Evolutionary conservation across 2,113 vertebrate genomes (phyloP), one percentile per base, ranked within the genome.

Genomic region (Pipra filicauda): DNA sequence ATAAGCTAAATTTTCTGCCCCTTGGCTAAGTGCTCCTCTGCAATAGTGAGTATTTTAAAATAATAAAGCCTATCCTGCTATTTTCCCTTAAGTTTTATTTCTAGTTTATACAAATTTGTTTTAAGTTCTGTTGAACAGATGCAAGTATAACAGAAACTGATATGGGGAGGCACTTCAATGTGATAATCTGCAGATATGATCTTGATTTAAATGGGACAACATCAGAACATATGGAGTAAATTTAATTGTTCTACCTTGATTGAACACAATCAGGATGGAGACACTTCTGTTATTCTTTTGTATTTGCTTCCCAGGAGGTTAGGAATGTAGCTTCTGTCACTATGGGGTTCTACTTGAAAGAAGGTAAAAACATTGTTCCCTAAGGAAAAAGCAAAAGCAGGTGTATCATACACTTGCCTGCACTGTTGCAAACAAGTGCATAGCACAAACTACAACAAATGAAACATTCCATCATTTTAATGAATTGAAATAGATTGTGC

Each of bases 181-280:
- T 89, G 89, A 93, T 97, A 86, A 94, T 93, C 84, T 87, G 67
- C 86, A 95, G 91, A 95, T 70, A 85, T 19, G 79, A 94, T 94
- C 95, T 94, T 97, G 94, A 97, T 96, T 97, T 96, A 97, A 97
- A 96, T 93, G 90, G 95, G 96, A 93, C 67, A 86, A 88, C 66
- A 95, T 92, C 91, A 94, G 93, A 97, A 97, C 95, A 97, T 93
- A 97, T 61, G 91, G 93, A 97, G 92, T 95, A 87, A 96, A 97
- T 97, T 91, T 97, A 97, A 94, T 95, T 97, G 96, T 95, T 97
- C 70, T 94, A 96, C 96, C 96, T 97, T 93, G 85, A 95, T 31
- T 87, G 75, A 96, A 95, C 31, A 93, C 64, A 93, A 93, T 94
- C 90, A 94, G 78, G 84, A 96, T 86, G 79, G 76, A 89, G 88